These are phyloP conservation scores for Diplazon laetatorius DNA, from an alignment of 2,888 invertebrate species.

Conservation along the genomic window DNA sequence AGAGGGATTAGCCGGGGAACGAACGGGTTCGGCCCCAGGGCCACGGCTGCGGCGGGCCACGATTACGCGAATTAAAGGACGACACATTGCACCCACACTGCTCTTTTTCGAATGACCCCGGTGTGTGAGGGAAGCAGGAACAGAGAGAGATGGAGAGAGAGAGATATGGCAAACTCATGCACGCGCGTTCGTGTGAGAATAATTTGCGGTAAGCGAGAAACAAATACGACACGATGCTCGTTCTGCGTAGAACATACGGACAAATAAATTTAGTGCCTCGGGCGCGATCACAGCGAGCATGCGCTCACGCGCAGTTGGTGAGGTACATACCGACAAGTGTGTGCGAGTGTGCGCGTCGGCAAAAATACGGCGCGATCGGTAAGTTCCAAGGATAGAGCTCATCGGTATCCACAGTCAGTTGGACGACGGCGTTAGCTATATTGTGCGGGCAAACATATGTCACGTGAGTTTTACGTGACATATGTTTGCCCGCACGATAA, in stretches of 20 bases:
- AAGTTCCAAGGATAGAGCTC: conserved; percentile 15
- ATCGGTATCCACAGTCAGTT: background rate
- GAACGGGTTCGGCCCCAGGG: conserved; percentile 19
- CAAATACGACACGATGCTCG: conserved; percentile 54
- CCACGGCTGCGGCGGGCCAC: conserved; percentile 17
- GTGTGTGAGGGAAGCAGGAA: background rate
- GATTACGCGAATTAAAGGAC: conserved; percentile 71
- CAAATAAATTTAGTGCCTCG: conserved; percentile 59
- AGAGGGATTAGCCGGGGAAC: conserved; percentile 71
- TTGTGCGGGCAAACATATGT: background rate
- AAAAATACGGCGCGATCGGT: conserved; percentile 36
- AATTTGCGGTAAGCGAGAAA: conserved; percentile 61
- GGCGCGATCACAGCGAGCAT: conserved; percentile 30
- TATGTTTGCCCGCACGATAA: too few relatives aligned
- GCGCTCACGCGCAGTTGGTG: too few relatives aligned
- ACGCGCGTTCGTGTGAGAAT: conserved; percentile 48
- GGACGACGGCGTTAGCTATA: background rate
- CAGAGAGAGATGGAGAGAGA: conserved; percentile 27
- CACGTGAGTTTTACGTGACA: background rate
- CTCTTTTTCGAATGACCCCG: conserved; percentile 45
- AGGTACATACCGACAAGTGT: too few relatives aligned
- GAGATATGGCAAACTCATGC: conserved; percentile 20
- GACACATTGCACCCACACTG: conserved; percentile 39
- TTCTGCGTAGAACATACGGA: conserved; percentile 33
- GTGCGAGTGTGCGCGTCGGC: too few relatives aligned